These are phyloP conservation scores for Scopus umbretta DNA, from an alignment of 2,113 vertebrate genomes.

Conservation along the genomic window DNA sequence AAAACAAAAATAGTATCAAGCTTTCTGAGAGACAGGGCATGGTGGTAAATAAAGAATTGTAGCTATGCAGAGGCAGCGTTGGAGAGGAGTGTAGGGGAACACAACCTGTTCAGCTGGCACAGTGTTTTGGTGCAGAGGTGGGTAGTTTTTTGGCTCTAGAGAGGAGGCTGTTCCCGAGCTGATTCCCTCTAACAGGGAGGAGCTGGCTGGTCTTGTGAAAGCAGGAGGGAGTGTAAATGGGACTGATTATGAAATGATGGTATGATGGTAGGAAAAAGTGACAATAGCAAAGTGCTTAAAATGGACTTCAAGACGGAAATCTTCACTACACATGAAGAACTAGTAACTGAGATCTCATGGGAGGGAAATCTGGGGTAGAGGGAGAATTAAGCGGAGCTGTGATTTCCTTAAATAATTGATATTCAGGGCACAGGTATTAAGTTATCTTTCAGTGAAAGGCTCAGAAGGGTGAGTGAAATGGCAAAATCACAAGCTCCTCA, in stretches of 20 bases:
- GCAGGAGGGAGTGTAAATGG: background rate
- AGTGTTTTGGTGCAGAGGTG: background rate
- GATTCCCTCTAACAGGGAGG: background rate
- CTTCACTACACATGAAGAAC: background rate
- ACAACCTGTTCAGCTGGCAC: background rate
- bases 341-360: background rate
- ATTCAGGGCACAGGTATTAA: background rate
- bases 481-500: background rate
- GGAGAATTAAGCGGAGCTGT: background rate
- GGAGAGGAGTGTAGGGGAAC: background rate
- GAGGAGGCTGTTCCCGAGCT: background rate
- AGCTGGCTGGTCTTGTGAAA: background rate
- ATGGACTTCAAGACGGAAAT: background rate
- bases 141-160: background rate
- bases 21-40: background rate
- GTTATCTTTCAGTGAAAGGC: background rate
- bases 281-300: background rate
- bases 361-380: background rate
- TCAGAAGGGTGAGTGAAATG: background rate
- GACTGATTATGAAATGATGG: background rate
- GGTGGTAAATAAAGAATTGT: background rate
- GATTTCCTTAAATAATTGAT: background rate
- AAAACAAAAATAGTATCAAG: rapidly evolving
- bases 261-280: background rate
- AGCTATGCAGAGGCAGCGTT: background rate